phyloP scores from a whole-genome alignment of 2,113 vertebrate species.

The Scomber colias region DNA sequence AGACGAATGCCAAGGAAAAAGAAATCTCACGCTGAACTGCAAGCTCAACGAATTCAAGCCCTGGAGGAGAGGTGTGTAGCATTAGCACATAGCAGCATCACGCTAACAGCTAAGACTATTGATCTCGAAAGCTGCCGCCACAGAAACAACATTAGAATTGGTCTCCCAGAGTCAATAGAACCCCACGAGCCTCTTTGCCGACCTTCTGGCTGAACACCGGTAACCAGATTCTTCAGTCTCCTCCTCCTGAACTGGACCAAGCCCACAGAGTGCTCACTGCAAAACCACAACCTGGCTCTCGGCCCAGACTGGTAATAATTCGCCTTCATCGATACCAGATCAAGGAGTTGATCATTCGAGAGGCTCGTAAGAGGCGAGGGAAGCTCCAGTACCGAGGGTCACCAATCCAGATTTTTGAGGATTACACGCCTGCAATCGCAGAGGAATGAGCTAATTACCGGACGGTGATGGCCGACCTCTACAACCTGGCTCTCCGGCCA shows the following conservation, averaged over 20 bases:
- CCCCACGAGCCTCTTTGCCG: not conserved
- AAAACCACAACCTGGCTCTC: not conserved
- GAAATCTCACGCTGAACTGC: not conserved
- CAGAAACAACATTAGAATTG: not conserved
- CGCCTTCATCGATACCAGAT: not conserved
- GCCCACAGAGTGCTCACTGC: not conserved
- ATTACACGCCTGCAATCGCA: not conserved
- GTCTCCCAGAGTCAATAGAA: not conserved
- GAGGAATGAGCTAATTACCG: not conserved
- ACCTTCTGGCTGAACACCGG: not conserved
- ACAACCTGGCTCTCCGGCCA: not conserved
- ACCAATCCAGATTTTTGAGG: constrained; percentile 5
- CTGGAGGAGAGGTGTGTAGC: constrained; percentile 4
- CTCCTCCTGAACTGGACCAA: not conserved
- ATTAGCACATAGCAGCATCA: not conserved
- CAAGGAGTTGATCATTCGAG: not conserved
- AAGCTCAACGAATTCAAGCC: not conserved
- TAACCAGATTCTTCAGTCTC: not conserved
- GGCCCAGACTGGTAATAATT: not conserved
- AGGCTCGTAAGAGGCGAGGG: not conserved
- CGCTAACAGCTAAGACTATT: not conserved
- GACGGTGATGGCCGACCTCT: not conserved
- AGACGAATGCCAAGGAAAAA: too few relatives aligned
- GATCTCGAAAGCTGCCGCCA: not conserved
- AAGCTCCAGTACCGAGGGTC: not conserved